These are phyloP conservation scores for Pantherophis alleghaniensis DNA, from an alignment of 2,797 vertebrate genomes.

Conservation along the genomic window DNA sequence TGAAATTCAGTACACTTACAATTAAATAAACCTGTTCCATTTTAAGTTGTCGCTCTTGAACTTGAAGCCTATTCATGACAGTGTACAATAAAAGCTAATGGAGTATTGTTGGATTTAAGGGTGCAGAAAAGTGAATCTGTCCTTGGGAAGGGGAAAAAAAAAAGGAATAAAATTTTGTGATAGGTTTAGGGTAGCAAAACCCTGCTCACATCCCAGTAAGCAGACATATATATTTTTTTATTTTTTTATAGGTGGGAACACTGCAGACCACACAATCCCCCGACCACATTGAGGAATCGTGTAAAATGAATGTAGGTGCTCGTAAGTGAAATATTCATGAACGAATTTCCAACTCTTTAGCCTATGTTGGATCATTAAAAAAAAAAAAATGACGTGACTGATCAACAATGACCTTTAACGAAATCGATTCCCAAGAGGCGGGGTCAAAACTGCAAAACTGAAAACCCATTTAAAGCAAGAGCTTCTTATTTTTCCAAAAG, in stretches of 20 bases:
- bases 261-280: conserved; percentile 69
- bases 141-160: background rate
- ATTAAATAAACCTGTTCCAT: background rate
- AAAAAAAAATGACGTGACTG: conserved; percentile 29
- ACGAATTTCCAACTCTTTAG: conserved; percentile 66
- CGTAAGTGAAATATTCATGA: conserved; percentile 71
- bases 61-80: conserved; percentile 36
- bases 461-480: conserved; percentile 51
- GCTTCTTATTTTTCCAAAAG: background rate
- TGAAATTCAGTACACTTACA: background rate
- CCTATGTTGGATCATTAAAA: conserved; percentile 64
- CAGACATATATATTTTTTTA: conserved; percentile 76
- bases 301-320: conserved; percentile 77
- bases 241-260: conserved; percentile 76
- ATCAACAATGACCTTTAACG: conserved; percentile 49
- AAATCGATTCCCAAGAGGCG: conserved; percentile 64
- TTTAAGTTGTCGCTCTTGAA: conserved; percentile 7
- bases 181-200: conserved; percentile 57
- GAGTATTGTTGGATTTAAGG: conserved; percentile 42
- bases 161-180: conserved; percentile 20
- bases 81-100: conserved; percentile 37
- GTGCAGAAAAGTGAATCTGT: conserved; percentile 36
- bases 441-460: conserved; percentile 59
- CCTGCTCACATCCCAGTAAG: conserved; percentile 67
- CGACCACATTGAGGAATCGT: conserved; percentile 73